These are phyloP conservation scores for Coregonus sp. DNA, from an alignment of 2,797 vertebrate species.

Conservation along the genomic window DNA sequence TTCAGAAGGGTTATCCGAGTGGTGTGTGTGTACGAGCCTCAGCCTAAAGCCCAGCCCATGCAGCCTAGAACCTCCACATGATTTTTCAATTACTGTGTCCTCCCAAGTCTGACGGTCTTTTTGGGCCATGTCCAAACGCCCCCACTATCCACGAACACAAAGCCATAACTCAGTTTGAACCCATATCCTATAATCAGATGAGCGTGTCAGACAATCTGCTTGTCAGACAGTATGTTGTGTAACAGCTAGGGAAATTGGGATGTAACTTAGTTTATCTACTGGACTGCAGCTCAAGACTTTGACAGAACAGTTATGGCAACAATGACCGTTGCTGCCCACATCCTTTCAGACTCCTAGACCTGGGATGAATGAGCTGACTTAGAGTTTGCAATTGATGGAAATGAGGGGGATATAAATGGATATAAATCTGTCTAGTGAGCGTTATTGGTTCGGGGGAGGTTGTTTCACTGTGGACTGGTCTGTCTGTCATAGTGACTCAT, in stretches of 20 bases:
- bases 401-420: background rate
- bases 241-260: background rate
- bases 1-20: background rate
- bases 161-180: background rate
- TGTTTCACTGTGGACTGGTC: background rate
- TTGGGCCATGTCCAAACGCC: conserved; percentile 1
- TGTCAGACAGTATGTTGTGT: background rate
- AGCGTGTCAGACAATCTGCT: background rate
- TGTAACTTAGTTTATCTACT: background rate
- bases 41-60: background rate
- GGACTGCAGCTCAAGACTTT: background rate
- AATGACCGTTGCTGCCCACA: background rate
- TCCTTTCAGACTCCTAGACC: background rate
- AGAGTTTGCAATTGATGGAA: background rate
- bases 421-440: background rate
- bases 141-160: conserved; percentile 5
- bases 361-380: background rate
- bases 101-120: conserved; percentile 6
- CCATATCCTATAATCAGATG: conserved; percentile 22
- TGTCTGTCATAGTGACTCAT: background rate
- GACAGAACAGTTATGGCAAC: background rate
- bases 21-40: background rate
- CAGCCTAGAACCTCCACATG: conserved; percentile 15
- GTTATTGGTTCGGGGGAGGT: background rate
- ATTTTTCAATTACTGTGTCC: conserved; percentile 28